Conservation (phyloP, 2,113 vertebrate species). For the Leptosomus discolor region DNA sequence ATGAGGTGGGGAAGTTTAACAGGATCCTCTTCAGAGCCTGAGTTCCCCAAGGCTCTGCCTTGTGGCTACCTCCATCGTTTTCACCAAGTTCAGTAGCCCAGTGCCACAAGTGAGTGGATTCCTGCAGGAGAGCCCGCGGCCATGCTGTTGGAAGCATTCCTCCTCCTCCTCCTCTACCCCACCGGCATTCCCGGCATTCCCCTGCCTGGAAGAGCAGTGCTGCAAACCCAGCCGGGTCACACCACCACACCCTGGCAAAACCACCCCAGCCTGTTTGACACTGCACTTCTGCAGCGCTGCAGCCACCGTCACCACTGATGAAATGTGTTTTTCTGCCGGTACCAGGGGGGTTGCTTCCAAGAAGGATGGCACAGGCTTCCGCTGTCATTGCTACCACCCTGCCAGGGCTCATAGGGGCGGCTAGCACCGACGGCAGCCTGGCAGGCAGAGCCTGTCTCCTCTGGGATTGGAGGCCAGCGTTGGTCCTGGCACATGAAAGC, state of each 20-base stretch:
- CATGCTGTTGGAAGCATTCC: background rate
- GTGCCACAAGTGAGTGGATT: background rate
- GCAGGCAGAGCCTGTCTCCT: rapidly evolving
- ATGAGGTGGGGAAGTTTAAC: background rate
- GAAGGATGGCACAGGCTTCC: background rate
- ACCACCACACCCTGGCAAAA: conserved; percentile 34
- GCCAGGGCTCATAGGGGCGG: rapidly evolving
- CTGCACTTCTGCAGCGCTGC: background rate
- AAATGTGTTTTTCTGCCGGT: background rate
- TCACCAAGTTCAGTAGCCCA: background rate
- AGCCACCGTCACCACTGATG: background rate
- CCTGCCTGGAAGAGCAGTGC: background rate
- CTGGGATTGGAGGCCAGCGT: rapidly evolving
- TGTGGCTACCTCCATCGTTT: background rate
- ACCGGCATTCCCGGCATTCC: background rate
- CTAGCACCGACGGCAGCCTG: rapidly evolving
- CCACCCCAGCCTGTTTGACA: conserved; percentile 18
- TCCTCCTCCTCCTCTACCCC: background rate
- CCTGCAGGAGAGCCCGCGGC: background rate
- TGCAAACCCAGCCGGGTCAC: background rate
- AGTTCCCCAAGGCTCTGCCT: background rate
- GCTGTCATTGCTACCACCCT: background rate
- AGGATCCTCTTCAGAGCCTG: background rate
- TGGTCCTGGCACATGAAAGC: rapidly evolving
- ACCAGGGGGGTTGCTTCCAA: background rate